These are phyloP conservation scores for Acrocephalus kingi DNA, from an alignment of 2,113 vertebrate species.

Conservation along the genomic window DNA sequence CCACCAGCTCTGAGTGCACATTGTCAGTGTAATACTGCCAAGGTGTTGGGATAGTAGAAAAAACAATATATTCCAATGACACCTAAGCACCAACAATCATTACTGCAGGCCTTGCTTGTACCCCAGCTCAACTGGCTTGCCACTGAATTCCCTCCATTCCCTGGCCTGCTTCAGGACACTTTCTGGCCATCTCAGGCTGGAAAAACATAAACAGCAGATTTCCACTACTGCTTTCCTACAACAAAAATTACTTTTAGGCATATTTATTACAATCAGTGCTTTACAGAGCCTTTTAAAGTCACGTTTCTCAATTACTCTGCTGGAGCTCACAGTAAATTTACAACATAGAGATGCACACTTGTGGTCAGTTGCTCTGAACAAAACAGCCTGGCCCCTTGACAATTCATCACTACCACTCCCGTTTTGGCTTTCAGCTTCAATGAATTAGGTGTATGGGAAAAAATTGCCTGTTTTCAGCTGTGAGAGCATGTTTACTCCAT, in stretches of 20 bases:
- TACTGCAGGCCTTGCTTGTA: not conserved
- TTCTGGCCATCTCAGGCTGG: not conserved
- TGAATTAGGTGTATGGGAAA: not conserved
- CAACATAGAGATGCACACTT: not conserved
- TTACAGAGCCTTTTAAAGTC: not conserved
- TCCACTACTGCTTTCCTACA: not conserved
- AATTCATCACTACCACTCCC: not conserved
- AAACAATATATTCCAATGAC: not conserved
- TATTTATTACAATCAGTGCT: not conserved
- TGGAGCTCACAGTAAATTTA: not conserved
- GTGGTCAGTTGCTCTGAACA: fast-evolving
- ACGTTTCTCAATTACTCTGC: not conserved
- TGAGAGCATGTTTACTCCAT: fast-evolving
- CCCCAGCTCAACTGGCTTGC: not conserved
- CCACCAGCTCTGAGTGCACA: not conserved
- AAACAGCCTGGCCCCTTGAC: fast-evolving
- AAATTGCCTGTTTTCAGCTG: not conserved
- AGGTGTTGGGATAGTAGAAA: not conserved
- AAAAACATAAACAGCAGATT: not conserved
- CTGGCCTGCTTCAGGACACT: not conserved
- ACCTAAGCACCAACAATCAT: not conserved
- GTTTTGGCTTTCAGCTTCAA: not conserved
- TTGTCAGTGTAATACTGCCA: not conserved
- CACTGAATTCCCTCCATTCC: not conserved
- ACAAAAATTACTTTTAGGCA: not conserved